A percentile compares a stretch with the other conserved stretches of the same genome.
Conservation (phyloP, 2,113 vertebrate genomes). For the Copsychus sechellarum region DNA sequence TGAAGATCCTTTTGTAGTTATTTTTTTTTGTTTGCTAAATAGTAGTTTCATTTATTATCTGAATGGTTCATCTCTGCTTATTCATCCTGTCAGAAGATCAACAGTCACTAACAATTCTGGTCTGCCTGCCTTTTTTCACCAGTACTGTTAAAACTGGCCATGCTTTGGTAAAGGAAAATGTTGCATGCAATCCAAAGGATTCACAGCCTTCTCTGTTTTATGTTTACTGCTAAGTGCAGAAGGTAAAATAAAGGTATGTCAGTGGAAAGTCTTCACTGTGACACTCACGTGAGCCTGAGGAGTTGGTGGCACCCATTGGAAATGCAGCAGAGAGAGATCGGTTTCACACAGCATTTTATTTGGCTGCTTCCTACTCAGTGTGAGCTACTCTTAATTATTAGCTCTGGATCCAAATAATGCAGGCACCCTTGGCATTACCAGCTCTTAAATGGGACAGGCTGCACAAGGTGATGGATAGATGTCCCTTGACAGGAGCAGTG, state of each 20-base stretch:
- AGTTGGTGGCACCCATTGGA: not conserved
- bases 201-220: not conserved
- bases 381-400: not conserved
- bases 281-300: not conserved
- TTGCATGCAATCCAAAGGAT: not conserved
- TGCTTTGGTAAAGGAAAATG: not conserved
- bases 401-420: constrained; percentile 3
- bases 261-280: not conserved
- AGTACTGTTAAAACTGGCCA: not conserved
- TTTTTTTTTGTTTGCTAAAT: not conserved
- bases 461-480: constrained; percentile 27
- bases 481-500: constrained; percentile 11
- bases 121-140: not conserved
- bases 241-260: not conserved
- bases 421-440: constrained; percentile 12
- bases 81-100: not conserved
- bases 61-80: constrained; percentile 2
- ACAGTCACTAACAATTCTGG: not conserved
- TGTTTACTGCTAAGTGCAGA: not conserved
- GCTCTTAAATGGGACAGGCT: not conserved
- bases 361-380: not conserved
- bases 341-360: not conserved
- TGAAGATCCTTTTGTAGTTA: not conserved
- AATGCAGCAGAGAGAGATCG: not conserved
- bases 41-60: not conserved